Evolutionary conservation across 2,888 invertebrate genomes (phyloP), one percentile per base, ranked within the genome.

Genomic region (Drosophila tripunctata): DNA sequence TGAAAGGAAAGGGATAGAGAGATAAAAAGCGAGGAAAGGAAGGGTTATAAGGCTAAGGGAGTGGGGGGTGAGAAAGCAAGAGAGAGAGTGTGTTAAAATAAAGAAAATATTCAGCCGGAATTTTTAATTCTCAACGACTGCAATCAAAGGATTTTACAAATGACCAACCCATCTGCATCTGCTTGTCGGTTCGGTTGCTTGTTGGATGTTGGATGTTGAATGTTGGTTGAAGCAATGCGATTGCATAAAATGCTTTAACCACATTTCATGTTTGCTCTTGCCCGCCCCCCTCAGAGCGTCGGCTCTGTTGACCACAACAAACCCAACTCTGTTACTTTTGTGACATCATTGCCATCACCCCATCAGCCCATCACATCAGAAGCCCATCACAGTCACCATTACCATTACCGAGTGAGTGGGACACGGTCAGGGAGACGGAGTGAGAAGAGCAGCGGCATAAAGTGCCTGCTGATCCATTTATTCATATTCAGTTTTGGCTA

Each of bases 221-320:
- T 40, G 51, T 51, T 52, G 51, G 40, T n/a, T 61, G 30, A 47
- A 56, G 65, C 71, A 75, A 50, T 78, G 65, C 75, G 65, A 75
- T 69, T 78, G 79, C 79, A 78, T 78, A 75, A 75, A 79, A 77
- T 76, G 77, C 70, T 76, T 78, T 66, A 78, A 76, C 75, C 75
- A 75, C 75, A 76, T 78, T 78, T 76, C 75, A 76, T 78, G 78
- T 78, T 78, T 78, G 75, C 75, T 67, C 69, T 64, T 55, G 65
- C 65, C 52, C 47, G 47, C 52, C 45, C 52, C 38, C 50, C 10
- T 10, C 2, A 3, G 19, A 38, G 19, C 54, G 63, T 64, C 75
- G 41, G 35, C 48, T 52, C 52, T 60, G 56, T 67, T 47, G 65
- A 71, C 72, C 72, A 21, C 72, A 70, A 48, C 51, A 75, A 60